Evolutionary conservation across 2,797 vertebrate species (phyloP).

Genomic region (Lacerta agilis): DNA sequence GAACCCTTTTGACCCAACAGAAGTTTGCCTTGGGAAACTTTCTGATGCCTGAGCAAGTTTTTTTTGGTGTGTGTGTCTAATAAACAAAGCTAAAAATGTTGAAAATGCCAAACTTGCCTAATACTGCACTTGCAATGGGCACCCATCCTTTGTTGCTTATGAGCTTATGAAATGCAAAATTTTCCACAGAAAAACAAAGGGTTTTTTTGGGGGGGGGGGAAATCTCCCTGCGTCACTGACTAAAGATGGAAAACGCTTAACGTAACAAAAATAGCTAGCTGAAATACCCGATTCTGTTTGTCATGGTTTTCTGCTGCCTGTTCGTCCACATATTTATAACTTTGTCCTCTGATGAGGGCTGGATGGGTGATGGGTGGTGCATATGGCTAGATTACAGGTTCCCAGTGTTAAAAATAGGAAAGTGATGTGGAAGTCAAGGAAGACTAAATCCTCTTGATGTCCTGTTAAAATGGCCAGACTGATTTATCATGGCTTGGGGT

Average conservation of each 20-base stretch:
- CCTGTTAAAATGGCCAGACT: neutral
- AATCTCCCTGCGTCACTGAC: too few species aligned
- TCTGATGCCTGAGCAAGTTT: too few species aligned
- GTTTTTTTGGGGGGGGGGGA: too few species aligned
- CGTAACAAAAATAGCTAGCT: neutral
- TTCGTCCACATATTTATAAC: neutral
- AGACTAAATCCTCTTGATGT: neutral
- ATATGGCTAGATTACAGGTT: neutral
- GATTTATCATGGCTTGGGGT: neutral
- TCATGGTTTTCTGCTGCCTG: neutral
- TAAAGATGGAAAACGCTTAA: neutral
- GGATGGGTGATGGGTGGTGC: neutral
- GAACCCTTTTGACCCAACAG: too few species aligned
- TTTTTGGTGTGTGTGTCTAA: too few species aligned
- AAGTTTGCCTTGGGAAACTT: too few species aligned
- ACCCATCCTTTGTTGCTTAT: too few species aligned
- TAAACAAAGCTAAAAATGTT: too few species aligned
- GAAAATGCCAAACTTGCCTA: neutral
- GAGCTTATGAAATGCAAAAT: too few species aligned
- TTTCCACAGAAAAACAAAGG: too few species aligned
- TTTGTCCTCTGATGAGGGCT: neutral
- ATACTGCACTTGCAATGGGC: neutral
- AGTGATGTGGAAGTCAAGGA: neutral
- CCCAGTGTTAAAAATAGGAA: neutral
- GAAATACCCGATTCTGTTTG: rapidly evolving